Evolutionary conservation across 1,140 invertebrate species (phyloP), one percentile per base, ranked within the genome.

Genomic region (Aphaenogaster rudis): DNA sequence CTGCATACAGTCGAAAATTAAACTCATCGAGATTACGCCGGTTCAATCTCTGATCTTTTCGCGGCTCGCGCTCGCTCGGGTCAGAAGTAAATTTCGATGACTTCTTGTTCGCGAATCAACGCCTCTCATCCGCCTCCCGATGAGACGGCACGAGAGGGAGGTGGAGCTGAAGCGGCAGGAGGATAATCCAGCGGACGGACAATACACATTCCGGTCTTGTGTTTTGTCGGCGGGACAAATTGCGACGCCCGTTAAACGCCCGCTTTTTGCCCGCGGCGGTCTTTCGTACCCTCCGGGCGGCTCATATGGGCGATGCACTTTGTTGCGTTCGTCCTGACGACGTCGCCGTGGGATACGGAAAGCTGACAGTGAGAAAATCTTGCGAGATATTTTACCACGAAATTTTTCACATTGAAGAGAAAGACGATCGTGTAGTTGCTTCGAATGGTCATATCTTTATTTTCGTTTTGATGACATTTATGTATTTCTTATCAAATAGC

Each of bases 201-300:
- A 94, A 94, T 94, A 93, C 92, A 88, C 92, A 94, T 95, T 94
- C 93, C 94, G 77, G 76, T 77, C 82, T 82, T 87, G 89, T 94
- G 93, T 95, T 94, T 94, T 95, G 94, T 92, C 93, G 90, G 88
- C 87, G 88, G 93, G 94, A 94, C 94, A 95, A 95, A 95, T 95
- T 95, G 94, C 94, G 86, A 93, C 84, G 93, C 92, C 92, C 91
- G 93, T 91, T 94, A 94, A 94, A 94, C 92, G 94, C 88, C 93
- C 91, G 89, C 66, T 94, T 94, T 94, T 94, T 93, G 90, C 76
- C 66, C 69, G 82, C 86, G 86, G 77, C 86, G 77, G 88, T 67
- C 82, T 90, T 90, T 89, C 85, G 86, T 91, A 64, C 54, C 85
- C 90, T 88, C 64, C 67, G 91, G 72, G 72, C 79, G 78, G 81